phyloP scores from a whole-genome alignment of 2,888 invertebrate species.

The Syrphus vitripennis region DNA sequence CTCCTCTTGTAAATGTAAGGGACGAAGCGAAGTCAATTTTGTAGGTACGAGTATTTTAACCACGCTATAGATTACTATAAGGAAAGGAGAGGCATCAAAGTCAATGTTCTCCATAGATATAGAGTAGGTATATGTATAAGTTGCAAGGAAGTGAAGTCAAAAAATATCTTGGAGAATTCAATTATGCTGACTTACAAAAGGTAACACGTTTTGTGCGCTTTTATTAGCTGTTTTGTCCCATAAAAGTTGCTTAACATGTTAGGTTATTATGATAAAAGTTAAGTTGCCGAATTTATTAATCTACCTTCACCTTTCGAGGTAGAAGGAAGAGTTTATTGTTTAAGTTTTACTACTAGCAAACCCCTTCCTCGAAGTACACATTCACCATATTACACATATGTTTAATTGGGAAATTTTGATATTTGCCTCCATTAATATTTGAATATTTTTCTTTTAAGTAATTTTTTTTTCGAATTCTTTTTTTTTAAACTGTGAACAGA shows the following conservation, averaged over 20 bases:
- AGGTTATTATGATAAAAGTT: constrained; percentile 55
- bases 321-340: too few relatives aligned
- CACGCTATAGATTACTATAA: neutral
- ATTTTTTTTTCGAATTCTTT: too few relatives aligned
- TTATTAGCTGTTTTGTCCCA: constrained; percentile 62
- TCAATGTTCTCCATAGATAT: neutral
- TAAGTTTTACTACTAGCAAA: too few relatives aligned
- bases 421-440: too few relatives aligned
- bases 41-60: too few relatives aligned
- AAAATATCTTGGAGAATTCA: constrained; percentile 64
- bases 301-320: neutral
- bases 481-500: too few relatives aligned
- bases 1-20: neutral
- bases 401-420: too few relatives aligned
- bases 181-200: constrained; percentile 55
- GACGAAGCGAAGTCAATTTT: neutral
- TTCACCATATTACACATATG: too few relatives aligned
- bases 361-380: too few relatives aligned
- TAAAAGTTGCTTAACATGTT: constrained; percentile 54
- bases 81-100: neutral
- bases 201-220: constrained; percentile 64
- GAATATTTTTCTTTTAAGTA: too few relatives aligned
- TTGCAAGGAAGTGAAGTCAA: constrained; percentile 11
- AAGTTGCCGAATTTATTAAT: constrained; percentile 3
- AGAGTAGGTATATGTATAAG: neutral